Evolutionary conservation across 2,797 vertebrate species (phyloP).

Genomic region (Gambelia wislizenii): DNA sequence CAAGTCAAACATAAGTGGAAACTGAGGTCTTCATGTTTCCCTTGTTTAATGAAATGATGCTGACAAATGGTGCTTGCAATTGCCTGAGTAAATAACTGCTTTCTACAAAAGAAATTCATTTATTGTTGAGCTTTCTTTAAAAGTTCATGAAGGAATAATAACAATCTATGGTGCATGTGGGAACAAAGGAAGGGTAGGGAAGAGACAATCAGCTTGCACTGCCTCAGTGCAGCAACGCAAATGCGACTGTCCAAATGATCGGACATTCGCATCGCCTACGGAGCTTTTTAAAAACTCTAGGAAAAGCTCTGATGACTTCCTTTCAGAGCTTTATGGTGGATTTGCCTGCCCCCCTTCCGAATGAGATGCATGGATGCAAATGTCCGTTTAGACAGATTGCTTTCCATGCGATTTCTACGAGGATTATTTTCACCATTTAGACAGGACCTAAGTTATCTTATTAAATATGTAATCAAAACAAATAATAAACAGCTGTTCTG

Average conservation of each 20-base stretch:
- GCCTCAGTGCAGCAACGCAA: too few species aligned
- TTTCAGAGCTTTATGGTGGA: too few species aligned
- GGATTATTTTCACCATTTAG: too few species aligned
- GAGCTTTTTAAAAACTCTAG: too few species aligned
- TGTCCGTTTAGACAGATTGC: too few species aligned
- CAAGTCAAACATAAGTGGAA: constrained; percentile 16
- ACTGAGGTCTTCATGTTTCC: neutral
- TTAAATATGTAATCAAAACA: neutral
- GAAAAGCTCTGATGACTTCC: too few species aligned
- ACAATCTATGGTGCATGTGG: neutral
- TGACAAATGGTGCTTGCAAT: neutral
- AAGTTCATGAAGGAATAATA: neutral
- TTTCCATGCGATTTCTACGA: too few species aligned
- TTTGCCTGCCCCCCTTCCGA: too few species aligned
- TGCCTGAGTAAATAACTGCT: neutral
- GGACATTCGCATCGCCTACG: too few species aligned
- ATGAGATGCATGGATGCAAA: too few species aligned
- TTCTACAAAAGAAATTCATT: neutral
- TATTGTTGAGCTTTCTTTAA: neutral
- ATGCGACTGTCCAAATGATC: too few species aligned
- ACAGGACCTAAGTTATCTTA: too few species aligned
- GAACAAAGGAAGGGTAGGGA: neutral
- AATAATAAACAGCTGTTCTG: neutral
- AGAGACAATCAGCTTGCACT: neutral
- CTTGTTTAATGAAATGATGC: neutral